Evolutionary conservation across 2,113 vertebrate species (phyloP).

Genomic region (Grammomys dolichurus): DNA sequence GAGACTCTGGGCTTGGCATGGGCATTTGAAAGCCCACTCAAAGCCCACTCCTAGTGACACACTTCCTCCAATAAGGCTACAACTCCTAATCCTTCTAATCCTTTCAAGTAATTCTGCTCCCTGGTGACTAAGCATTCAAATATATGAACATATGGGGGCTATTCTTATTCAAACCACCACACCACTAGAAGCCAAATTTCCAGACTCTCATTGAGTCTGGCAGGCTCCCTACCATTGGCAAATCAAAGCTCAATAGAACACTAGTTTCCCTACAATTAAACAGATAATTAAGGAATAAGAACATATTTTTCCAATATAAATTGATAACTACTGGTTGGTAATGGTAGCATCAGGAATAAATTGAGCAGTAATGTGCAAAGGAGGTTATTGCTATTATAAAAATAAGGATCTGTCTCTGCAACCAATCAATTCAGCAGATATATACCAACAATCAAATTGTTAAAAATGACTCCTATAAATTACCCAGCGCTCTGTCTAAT

Average conservation of each 20-base stretch:
- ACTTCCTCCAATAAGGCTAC: neutral
- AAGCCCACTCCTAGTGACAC: neutral
- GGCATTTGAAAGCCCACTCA: neutral
- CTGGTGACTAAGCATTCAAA: neutral
- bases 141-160: neutral
- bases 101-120: neutral
- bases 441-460: constrained; percentile 90
- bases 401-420: constrained; percentile 88
- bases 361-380: constrained; percentile 86
- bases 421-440: constrained; percentile 90
- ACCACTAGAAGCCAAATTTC: constrained; percentile 31
- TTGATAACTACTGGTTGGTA: constrained; percentile 80
- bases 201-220: constrained; percentile 42
- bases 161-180: neutral
- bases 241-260: constrained; percentile 59
- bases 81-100: neutral
- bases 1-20: neutral
- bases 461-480: constrained; percentile 88
- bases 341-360: constrained; percentile 84
- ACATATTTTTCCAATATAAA: constrained; percentile 82
- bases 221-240: constrained; percentile 78
- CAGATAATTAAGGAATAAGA: constrained; percentile 88
- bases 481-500: constrained; percentile 86
- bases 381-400: constrained; percentile 90
- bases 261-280: constrained; percentile 84